phyloP scores from a whole-genome alignment of 2,113 vertebrate species.

The Podilymbus podiceps region DNA sequence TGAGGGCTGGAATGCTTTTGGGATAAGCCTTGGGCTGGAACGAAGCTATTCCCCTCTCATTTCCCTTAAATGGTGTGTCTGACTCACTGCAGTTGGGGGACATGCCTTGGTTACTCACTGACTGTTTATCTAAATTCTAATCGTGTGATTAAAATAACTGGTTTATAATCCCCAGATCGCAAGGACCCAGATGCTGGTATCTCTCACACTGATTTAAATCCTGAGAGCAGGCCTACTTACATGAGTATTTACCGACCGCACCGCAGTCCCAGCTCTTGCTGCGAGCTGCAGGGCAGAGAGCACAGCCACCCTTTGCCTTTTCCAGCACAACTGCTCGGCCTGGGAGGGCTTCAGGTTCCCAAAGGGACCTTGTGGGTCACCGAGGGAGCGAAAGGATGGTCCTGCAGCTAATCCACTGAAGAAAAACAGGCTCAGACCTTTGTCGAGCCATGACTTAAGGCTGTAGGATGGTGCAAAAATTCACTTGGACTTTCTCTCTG shows the following conservation, averaged over 20 bases:
- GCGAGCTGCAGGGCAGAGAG: neutral
- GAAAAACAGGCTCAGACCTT: neutral
- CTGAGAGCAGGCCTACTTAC: neutral
- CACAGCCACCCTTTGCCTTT: neutral
- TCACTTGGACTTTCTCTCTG: neutral
- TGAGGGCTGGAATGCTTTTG: neutral
- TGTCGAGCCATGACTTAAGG: neutral
- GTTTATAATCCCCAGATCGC: neutral
- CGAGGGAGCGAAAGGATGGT: neutral
- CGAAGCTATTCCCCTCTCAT: neutral
- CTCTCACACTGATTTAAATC: neutral
- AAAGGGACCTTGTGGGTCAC: neutral
- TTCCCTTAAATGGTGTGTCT: slow-evolving; percentile 8
- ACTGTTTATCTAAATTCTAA: neutral
- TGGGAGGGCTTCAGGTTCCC: neutral
- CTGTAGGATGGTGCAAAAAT: neutral
- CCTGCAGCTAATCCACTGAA: neutral
- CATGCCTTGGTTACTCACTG: neutral
- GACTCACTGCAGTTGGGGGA: neutral
- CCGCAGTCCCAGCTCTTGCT: neutral
- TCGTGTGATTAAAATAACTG: neutral
- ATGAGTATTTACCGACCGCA: fast-evolving
- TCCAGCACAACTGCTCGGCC: neutral
- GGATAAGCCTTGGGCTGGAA: neutral
- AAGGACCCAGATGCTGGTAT: neutral